These are phyloP conservation scores for Elegia similella DNA, from an alignment of 2,888 invertebrate species.

Conservation along the genomic window DNA sequence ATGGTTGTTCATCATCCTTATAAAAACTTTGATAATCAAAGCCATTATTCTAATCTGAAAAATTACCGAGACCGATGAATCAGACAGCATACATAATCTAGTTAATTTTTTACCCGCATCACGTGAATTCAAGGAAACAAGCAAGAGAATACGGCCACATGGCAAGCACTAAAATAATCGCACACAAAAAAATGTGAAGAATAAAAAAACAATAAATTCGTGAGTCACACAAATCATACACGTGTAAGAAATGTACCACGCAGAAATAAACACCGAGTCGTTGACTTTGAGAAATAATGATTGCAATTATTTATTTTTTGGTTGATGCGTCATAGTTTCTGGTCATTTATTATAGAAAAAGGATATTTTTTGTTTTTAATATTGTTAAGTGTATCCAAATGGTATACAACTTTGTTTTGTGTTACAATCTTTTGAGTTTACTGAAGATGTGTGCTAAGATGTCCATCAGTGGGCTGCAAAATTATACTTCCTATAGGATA, in stretches of 20 bases:
- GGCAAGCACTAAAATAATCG: constrained; percentile 4
- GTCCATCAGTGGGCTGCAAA: too few species aligned
- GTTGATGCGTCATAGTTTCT: not conserved
- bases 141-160: constrained; percentile 14
- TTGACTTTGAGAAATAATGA: constrained; percentile 7
- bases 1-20: too few species aligned
- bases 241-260: not conserved
- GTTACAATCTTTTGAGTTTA: too few species aligned
- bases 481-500: too few species aligned
- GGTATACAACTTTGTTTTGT: too few species aligned
- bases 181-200: constrained; percentile 3
- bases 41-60: not conserved
- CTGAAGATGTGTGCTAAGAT: too few species aligned
- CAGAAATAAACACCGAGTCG: constrained; percentile 4
- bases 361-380: too few species aligned
- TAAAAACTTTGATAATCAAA: not conserved
- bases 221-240: constrained; percentile 10
- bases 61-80: not conserved
- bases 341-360: not conserved
- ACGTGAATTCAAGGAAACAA: not conserved
- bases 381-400: too few species aligned
- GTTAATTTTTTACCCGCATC: not conserved
- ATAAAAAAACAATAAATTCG: constrained; percentile 4
- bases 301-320: constrained; percentile 2
- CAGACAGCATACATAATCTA: not conserved